Percentiles rank a stretch among this genome's conserved stretches.
These are phyloP conservation scores for Clarias magur DNA, from an alignment of 2,113 vertebrate genomes.

Conservation along the genomic window DNA sequence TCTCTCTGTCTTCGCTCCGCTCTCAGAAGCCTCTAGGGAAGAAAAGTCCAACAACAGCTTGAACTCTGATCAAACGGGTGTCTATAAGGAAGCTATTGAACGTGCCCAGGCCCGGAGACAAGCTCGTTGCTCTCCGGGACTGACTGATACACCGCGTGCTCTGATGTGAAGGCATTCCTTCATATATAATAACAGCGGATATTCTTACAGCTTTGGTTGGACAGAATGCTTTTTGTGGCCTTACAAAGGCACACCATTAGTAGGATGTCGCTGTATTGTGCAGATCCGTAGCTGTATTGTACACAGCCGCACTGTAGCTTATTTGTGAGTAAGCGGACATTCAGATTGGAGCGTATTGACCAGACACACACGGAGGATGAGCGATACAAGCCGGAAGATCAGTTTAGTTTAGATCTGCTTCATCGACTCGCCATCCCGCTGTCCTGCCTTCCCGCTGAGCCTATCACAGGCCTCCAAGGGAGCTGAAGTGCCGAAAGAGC, in stretches of 20 bases:
- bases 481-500: slow-evolving; percentile 58
- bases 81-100: slow-evolving; percentile 5
- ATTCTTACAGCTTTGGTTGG: not conserved
- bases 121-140: not conserved
- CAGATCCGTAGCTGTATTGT: slow-evolving; percentile 3
- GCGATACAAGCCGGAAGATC: slow-evolving; percentile 5
- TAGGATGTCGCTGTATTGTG: slow-evolving; percentile 10
- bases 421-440: slow-evolving; percentile 59
- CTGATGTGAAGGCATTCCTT: not conserved
- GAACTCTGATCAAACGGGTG: slow-evolving; percentile 38
- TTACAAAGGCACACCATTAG: not conserved
- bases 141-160: not conserved
- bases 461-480: slow-evolving; percentile 64
- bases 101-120: not conserved
- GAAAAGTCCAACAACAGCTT: slow-evolving; percentile 36
- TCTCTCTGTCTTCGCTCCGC: slow-evolving; percentile 18
- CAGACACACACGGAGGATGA: not conserved
- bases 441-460: slow-evolving; percentile 61
- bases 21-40: slow-evolving; percentile 14
- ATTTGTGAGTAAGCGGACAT: slow-evolving; percentile 23
- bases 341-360: slow-evolving; percentile 28
- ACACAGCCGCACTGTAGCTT: not conserved
- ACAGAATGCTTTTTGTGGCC: not conserved
- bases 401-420: slow-evolving; percentile 65
- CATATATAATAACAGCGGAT: not conserved